phyloP scores from a whole-genome alignment of 2,797 vertebrate species.

The Paramormyrops hopkinsi region DNA sequence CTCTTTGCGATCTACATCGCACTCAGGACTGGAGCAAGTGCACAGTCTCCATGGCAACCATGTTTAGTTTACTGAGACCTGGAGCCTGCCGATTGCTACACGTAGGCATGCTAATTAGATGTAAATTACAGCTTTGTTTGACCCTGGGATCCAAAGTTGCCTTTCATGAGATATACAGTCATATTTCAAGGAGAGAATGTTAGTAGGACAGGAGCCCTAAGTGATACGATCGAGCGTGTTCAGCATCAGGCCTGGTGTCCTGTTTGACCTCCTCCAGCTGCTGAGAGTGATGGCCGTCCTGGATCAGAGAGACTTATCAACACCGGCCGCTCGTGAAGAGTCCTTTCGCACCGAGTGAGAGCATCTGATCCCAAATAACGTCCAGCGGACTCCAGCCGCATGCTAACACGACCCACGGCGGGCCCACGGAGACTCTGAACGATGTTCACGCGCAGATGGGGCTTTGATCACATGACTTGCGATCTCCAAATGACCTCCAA shows the following conservation, averaged over 20 bases:
- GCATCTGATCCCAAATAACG: background rate
- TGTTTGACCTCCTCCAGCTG: background rate
- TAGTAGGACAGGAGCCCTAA: background rate
- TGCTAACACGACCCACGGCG: background rate
- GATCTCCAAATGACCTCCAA: background rate
- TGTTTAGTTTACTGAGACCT: background rate
- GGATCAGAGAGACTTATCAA: background rate
- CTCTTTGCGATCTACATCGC: background rate
- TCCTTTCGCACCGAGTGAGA: background rate
- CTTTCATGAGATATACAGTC: background rate
- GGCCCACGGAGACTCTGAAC: background rate
- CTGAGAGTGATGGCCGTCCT: background rate
- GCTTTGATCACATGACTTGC: background rate
- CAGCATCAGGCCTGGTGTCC: background rate
- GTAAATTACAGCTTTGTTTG: background rate
- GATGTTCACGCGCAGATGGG: background rate
- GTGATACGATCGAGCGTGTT: background rate
- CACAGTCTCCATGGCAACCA: conserved; percentile 6
- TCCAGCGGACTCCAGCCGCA: background rate
- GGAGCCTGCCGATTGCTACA: background rate
- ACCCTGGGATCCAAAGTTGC: background rate
- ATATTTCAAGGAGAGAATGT: background rate
- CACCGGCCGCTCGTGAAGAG: background rate
- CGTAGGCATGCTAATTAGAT: background rate
- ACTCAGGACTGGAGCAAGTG: background rate